phyloP scores from a whole-genome alignment of 2,113 vertebrate species.

The Gobius niger region DNA sequence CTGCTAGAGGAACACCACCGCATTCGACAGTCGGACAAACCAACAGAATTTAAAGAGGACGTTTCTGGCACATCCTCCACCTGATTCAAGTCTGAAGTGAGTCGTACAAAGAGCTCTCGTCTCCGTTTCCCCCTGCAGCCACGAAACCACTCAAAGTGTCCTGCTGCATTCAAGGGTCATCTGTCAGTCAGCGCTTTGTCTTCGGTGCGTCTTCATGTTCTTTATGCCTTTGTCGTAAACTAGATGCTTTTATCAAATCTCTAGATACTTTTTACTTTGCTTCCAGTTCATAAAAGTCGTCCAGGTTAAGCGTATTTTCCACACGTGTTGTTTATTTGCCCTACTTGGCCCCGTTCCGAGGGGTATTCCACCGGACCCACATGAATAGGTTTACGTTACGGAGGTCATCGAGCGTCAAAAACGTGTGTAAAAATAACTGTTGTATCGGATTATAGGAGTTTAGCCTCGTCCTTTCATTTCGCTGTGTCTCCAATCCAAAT shows the following conservation, averaged over 20 bases:
- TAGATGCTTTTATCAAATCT: too few relatives aligned
- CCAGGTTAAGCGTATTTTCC: conserved; percentile 13
- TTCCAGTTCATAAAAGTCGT: too few relatives aligned
- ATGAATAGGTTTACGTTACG: background rate
- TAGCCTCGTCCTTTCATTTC: background rate
- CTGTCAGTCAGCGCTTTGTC: conserved; percentile 58
- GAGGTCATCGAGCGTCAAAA: background rate
- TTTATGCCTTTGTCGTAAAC: too few relatives aligned
- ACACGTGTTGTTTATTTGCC: background rate
- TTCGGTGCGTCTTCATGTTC: conserved; percentile 22
- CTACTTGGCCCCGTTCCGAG: background rate
- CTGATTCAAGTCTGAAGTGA: background rate
- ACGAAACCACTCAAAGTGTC: conserved; percentile 52
- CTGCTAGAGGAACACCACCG: too few relatives aligned
- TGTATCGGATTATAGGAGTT: background rate
- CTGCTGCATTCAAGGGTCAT: conserved; percentile 29
- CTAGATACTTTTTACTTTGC: too few relatives aligned
- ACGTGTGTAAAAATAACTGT: background rate
- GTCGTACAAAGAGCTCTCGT: background rate
- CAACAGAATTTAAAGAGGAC: too few relatives aligned
- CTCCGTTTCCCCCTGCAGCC: conserved; percentile 36
- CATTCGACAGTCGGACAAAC: too few relatives aligned
- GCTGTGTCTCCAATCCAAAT: background rate
- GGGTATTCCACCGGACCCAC: background rate
- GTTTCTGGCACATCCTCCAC: too few relatives aligned